phyloP scores from a whole-genome alignment of 2,797 vertebrate species.

The Psittacula echo region DNA sequence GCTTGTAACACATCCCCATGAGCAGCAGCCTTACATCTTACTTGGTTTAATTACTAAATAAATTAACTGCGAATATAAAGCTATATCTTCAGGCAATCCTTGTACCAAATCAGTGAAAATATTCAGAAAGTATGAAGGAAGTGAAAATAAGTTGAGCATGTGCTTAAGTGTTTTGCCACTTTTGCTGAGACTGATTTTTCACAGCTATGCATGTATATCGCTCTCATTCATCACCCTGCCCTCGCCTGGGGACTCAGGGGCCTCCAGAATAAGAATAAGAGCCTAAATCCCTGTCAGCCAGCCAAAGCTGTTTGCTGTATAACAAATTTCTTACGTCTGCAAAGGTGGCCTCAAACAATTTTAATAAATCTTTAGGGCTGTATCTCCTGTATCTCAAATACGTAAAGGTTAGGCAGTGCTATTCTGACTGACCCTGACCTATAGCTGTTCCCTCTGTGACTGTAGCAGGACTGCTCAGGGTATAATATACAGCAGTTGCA shows the following conservation, averaged over 20 bases:
- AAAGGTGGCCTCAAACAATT: constrained; percentile 43
- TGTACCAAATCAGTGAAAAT: neutral
- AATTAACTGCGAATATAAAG: constrained; percentile 33
- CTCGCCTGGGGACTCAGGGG: neutral
- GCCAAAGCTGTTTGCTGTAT: neutral
- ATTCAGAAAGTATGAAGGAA: constrained; percentile 12
- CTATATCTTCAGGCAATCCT: neutral
- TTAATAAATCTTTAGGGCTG: constrained; percentile 46
- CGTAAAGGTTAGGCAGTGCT: neutral
- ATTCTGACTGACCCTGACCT: constrained; percentile 16
- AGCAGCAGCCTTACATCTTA: neutral
- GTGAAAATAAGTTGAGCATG: neutral
- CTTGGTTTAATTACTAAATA: constrained; percentile 34
- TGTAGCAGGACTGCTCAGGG: neutral
- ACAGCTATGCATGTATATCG: neutral
- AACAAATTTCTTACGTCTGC: constrained; percentile 11
- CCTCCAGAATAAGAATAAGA: constrained; percentile 27
- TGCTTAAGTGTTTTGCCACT: constrained; percentile 1
- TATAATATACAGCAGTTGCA: neutral
- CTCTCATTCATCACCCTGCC: constrained; percentile 22
- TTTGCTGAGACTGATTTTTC: constrained; percentile 35
- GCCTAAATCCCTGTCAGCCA: constrained; percentile 49
- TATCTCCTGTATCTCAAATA: neutral
- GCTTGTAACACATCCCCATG: neutral
- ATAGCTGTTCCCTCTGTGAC: neutral